Evolutionary conservation across 2,113 vertebrate genomes (phyloP).

Genomic region (Diphyllodes magnificus): DNA sequence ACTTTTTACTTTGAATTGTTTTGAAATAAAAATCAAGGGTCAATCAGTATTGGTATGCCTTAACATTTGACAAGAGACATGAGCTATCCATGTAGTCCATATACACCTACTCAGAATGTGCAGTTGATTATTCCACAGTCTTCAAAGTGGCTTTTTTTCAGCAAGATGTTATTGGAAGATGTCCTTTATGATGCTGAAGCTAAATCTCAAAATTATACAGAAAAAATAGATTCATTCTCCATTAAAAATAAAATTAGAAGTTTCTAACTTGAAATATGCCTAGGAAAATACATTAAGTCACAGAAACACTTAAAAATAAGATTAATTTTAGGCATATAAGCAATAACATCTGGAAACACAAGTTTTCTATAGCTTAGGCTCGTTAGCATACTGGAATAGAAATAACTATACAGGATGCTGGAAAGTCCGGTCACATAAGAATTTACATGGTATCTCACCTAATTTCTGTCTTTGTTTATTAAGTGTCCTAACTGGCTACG

Average conservation of each 20-base stretch:
- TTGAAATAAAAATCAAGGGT: background rate
- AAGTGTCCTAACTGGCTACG: background rate
- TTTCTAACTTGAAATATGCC: background rate
- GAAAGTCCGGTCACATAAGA: background rate
- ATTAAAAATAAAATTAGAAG: background rate
- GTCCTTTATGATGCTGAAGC: background rate
- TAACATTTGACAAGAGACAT: background rate
- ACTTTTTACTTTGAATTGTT: background rate
- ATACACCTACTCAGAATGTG: background rate
- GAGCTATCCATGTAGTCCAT: background rate
- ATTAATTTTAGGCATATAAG: background rate
- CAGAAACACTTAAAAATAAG: background rate
- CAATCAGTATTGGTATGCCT: rapidly evolving
- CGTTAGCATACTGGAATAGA: background rate
- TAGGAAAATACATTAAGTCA: background rate
- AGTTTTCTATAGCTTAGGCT: background rate
- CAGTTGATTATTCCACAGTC: background rate
- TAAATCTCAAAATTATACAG: background rate
- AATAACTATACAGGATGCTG: background rate
- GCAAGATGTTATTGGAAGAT: background rate
- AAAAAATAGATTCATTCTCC: background rate
- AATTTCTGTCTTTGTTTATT: rapidly evolving
- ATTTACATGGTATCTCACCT: background rate
- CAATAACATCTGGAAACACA: background rate
- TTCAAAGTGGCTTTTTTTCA: background rate